phyloP scores from a whole-genome alignment of 2,888 invertebrate species.

The Macaria notata region DNA sequence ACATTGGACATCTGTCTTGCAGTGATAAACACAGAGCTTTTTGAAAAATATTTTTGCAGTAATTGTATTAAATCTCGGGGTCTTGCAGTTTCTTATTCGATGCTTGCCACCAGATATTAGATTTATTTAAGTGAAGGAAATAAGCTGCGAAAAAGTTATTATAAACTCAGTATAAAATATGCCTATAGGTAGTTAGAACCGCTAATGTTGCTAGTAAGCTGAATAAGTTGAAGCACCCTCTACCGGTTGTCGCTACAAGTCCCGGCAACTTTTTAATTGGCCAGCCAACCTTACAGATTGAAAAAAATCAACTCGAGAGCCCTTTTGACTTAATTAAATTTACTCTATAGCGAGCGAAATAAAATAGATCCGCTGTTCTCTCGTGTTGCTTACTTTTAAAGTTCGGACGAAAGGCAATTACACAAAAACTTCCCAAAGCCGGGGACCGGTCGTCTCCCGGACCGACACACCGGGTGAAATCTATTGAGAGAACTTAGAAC shows the following conservation, averaged over 20 bases:
- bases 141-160: no score
- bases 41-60: no score
- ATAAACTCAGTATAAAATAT: background rate
- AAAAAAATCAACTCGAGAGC: constrained; percentile 64
- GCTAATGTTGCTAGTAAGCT: constrained; percentile 52
- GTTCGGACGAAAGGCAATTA: constrained; percentile 52
- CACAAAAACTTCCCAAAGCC: constrained; percentile 37
- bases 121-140: no score
- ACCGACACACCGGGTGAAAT: constrained; percentile 9
- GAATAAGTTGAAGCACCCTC: constrained; percentile 58
- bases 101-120: no score
- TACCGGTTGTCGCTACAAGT: constrained; percentile 62
- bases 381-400: constrained; percentile 47
- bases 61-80: background rate
- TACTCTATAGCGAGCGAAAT: constrained; percentile 61
- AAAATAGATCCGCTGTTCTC: constrained; percentile 52
- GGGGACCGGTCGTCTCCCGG: constrained; percentile 1
- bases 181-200: constrained; percentile 32
- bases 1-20: no score
- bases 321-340: constrained; percentile 72
- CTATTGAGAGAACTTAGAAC: constrained; percentile 20
- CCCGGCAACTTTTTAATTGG: constrained; percentile 75
- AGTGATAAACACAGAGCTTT: no score
- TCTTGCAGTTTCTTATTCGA: background rate
- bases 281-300: constrained; percentile 64